These are phyloP conservation scores for Coelinius sp. DNA, from an alignment of 2,888 invertebrate species.

Conservation along the genomic window DNA sequence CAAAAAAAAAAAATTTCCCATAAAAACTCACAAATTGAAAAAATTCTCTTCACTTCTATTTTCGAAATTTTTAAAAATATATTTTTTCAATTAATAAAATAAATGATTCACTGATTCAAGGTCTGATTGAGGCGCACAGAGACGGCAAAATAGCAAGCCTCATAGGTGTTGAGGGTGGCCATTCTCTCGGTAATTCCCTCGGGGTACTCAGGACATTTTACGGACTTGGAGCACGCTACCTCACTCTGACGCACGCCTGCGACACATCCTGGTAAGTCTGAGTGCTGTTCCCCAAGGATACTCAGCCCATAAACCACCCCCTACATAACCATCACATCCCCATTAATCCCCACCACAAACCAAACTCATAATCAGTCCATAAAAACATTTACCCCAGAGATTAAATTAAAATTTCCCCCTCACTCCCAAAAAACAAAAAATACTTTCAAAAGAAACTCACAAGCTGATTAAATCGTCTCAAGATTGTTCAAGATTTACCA, in stretches of 20 bases:
- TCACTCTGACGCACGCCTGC: conserved; percentile 93
- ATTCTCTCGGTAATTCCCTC: conserved; percentile 90
- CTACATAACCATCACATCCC: no score
- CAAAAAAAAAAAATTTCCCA: no score
- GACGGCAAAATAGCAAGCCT: conserved; percentile 87
- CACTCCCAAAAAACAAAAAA: no score
- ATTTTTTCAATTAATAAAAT: no score
- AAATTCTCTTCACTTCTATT: no score
- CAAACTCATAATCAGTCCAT: neutral
- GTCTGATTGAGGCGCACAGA: conserved; percentile 80
- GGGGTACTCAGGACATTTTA: conserved; percentile 91
- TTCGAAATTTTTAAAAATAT: no score
- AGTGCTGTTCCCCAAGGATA: conserved; percentile 26
- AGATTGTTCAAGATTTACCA: neutral
- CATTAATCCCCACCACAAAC: neutral
- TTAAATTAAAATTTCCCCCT: neutral
- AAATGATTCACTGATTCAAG: conserved; percentile 64
- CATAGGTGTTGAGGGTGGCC: conserved; percentile 94
- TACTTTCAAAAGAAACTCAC: neutral
- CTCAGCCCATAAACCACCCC: neutral
- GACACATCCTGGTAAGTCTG: conserved; percentile 85
- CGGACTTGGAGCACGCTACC: conserved; percentile 88
- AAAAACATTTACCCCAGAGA: neutral
- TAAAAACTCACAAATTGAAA: no score
- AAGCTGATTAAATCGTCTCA: conserved; percentile 1